These are phyloP conservation scores for Atherinosoma microstoma DNA, from an alignment of 2,797 vertebrate genomes.

Conservation along the genomic window DNA sequence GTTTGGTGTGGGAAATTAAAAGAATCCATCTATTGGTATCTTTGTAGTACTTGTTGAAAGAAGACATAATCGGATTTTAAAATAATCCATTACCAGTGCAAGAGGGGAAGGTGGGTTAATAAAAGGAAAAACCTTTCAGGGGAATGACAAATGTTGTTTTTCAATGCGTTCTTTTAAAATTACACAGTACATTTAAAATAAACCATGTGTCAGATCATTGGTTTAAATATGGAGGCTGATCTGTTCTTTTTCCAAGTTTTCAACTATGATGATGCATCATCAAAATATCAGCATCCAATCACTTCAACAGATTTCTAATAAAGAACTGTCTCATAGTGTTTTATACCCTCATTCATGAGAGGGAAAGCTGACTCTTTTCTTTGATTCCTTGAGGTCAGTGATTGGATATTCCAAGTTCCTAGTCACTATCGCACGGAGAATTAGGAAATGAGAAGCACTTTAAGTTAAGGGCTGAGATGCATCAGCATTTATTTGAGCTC, in stretches of 20 bases:
- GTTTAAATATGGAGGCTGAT: not conserved
- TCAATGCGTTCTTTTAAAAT: not conserved
- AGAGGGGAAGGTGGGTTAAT: not conserved
- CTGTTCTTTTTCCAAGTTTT: not conserved
- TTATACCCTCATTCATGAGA: not conserved
- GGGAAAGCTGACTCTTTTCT: not conserved
- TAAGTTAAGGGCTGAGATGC: not conserved
- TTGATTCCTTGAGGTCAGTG: not conserved
- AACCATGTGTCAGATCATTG: not conserved
- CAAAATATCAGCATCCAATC: not conserved
- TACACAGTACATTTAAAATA: not conserved
- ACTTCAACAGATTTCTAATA: constrained; percentile 4
- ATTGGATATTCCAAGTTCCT: not conserved
- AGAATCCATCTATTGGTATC: not conserved
- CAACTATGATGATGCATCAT: not conserved
- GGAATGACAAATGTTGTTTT: not conserved
- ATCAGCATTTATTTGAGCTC: not conserved
- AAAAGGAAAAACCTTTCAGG: not conserved
- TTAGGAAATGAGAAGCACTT: not conserved
- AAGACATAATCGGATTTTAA: not conserved
- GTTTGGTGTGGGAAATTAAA: not conserved
- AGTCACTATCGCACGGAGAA: not conserved
- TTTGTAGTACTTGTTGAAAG: not conserved
- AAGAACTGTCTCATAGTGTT: not conserved
- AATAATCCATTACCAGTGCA: not conserved